Percentiles rank a stretch among this genome's conserved stretches.
These are phyloP conservation scores for Bellardia pandia DNA, from an alignment of 2,888 invertebrate genomes.

Conservation along the genomic window DNA sequence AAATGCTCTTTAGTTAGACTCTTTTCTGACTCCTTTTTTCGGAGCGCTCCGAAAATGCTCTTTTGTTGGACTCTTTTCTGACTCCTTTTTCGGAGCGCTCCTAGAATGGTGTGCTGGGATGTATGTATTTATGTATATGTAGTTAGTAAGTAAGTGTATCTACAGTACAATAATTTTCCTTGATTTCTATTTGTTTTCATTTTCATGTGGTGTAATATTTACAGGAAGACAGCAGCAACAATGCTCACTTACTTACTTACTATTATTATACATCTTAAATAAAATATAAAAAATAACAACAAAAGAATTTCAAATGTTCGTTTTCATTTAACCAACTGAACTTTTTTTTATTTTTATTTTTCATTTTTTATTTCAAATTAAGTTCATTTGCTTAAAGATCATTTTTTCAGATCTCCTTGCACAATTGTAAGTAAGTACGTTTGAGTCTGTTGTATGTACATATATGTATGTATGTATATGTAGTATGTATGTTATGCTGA, in stretches of 20 bases:
- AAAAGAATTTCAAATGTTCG: slow-evolving; percentile 69
- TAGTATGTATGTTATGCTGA: neutral
- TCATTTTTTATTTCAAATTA: slow-evolving; percentile 44
- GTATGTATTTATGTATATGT: neutral
- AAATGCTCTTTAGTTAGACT: no score
- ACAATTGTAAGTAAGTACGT: slow-evolving; percentile 30
- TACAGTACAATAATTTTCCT: slow-evolving; percentile 18
- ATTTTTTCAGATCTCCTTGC: slow-evolving; percentile 57
- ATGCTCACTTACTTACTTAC: neutral
- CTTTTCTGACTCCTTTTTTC: no score
- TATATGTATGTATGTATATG: neutral
- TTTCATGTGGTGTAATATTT: slow-evolving; percentile 46
- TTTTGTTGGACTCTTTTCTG: no score
- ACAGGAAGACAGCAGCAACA: slow-evolving; percentile 42
- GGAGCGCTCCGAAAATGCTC: no score
- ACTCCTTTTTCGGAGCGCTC: no score
- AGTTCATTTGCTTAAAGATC: slow-evolving; percentile 65
- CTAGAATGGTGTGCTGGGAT: no score
- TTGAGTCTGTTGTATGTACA: slow-evolving; percentile 23
- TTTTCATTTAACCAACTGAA: slow-evolving; percentile 67
- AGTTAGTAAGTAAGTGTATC: neutral
- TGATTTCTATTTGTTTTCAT: slow-evolving; percentile 20
- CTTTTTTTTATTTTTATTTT: slow-evolving; percentile 48
- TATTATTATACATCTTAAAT: neutral
- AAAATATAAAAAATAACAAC: slow-evolving; percentile 36